These are phyloP conservation scores for Mustela nigripes DNA, from an alignment of 2,113 vertebrate species.

Conservation along the genomic window DNA sequence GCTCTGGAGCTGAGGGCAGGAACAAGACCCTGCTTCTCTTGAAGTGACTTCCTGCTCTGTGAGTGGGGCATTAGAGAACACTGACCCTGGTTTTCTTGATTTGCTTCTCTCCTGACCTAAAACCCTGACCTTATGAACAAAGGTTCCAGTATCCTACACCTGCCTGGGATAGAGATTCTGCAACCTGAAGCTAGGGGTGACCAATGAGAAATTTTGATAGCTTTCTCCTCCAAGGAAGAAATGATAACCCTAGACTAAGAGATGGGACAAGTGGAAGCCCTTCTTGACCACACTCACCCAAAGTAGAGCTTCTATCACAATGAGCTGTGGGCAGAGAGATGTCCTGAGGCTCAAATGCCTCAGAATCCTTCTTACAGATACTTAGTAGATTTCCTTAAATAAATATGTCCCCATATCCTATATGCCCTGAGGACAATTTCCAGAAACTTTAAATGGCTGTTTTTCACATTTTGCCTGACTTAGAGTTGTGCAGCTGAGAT, in stretches of 20 bases:
- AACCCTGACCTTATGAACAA: neutral
- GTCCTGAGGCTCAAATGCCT: neutral
- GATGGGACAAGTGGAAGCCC: neutral
- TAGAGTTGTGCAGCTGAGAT: neutral
- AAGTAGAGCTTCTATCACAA: neutral
- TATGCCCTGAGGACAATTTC: neutral
- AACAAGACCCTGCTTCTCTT: neutral
- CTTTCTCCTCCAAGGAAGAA: neutral
- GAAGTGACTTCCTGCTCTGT: neutral
- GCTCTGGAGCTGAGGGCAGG: neutral
- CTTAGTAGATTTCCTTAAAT: constrained; percentile 10
- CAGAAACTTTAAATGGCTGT: neutral
- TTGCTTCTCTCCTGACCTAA: neutral
- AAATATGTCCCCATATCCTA: neutral
- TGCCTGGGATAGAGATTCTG: neutral
- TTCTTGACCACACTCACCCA: neutral
- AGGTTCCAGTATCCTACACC: neutral
- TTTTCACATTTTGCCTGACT: neutral
- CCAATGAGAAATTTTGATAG: neutral
- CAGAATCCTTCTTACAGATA: neutral
- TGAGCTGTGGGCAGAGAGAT: neutral
- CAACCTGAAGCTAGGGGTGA: neutral
- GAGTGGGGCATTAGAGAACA: neutral
- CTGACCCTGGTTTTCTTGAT: neutral
- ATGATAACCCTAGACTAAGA: neutral